Conservation (phyloP, 2,113 vertebrate genomes). For the Alethe castanea region DNA sequence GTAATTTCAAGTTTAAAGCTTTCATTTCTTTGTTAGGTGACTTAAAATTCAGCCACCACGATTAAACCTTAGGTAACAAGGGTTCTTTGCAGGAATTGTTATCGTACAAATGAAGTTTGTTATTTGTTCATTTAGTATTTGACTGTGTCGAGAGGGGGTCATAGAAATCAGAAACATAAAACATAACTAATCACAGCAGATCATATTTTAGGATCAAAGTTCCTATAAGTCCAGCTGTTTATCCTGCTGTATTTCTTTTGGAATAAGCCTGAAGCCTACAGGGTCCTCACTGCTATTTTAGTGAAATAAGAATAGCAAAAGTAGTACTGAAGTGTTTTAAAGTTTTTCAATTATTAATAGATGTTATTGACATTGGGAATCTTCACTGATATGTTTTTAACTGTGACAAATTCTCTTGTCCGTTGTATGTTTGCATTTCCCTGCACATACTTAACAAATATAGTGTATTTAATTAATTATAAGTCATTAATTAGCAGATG, state of each 20-base stretch:
- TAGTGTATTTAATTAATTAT: neutral
- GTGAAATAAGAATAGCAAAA: neutral
- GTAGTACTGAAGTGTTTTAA: neutral
- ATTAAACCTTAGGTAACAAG: neutral
- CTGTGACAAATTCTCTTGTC: neutral
- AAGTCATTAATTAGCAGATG: neutral
- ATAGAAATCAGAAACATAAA: neutral
- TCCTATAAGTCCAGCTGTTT: neutral
- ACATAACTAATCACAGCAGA: neutral
- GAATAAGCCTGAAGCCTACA: neutral
- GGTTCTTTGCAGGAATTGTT: neutral
- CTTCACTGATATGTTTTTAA: neutral
- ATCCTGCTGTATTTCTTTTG: neutral
- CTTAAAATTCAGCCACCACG: neutral
- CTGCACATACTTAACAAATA: neutral
- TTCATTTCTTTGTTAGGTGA: neutral
- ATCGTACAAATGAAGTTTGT: neutral
- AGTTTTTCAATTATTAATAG: neutral
- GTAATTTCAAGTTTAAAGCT: neutral
- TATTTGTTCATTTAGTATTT: neutral
- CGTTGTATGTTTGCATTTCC: neutral
- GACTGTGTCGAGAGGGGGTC: neutral
- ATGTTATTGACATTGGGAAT: neutral
- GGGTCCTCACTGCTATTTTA: neutral
- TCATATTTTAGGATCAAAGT: neutral